phyloP scores from a whole-genome alignment of 2,113 vertebrate species.

The Grantiella picta region DNA sequence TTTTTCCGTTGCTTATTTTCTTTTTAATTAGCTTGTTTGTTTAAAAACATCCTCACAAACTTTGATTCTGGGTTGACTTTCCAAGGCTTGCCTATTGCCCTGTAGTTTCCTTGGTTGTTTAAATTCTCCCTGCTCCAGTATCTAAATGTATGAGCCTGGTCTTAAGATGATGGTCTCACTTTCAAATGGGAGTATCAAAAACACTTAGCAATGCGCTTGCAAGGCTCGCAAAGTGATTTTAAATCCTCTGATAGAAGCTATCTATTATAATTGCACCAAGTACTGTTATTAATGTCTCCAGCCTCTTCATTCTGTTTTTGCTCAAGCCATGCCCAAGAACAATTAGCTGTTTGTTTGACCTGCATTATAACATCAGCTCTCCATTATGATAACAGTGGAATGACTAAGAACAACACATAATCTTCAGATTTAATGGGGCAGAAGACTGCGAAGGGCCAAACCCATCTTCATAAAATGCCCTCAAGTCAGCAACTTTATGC shows the following conservation, averaged over 20 bases:
- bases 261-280: conserved; percentile 4
- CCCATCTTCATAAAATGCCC: neutral
- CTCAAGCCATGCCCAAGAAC: conserved; percentile 30
- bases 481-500: conserved; percentile 20
- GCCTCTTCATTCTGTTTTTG: conserved; percentile 19
- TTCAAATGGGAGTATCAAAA: conserved; percentile 45
- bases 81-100: neutral
- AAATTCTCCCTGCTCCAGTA: neutral
- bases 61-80: neutral
- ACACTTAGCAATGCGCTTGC: neutral
- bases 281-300: conserved; percentile 50
- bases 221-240: conserved; percentile 12
- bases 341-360: conserved; percentile 64
- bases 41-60: neutral
- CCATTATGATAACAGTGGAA: conserved; percentile 31
- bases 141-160: neutral
- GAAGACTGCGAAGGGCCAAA: conserved; percentile 46
- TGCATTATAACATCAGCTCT: conserved; percentile 1
- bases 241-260: conserved; percentile 42
- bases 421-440: conserved; percentile 57
- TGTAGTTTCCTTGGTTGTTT: neutral
- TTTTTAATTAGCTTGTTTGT: neutral
- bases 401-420: conserved; percentile 20
- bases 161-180: conserved; percentile 33
- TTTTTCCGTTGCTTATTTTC: neutral